Conservation (phyloP, 2,113 vertebrate species). For the Etheostoma spectabile region DNA sequence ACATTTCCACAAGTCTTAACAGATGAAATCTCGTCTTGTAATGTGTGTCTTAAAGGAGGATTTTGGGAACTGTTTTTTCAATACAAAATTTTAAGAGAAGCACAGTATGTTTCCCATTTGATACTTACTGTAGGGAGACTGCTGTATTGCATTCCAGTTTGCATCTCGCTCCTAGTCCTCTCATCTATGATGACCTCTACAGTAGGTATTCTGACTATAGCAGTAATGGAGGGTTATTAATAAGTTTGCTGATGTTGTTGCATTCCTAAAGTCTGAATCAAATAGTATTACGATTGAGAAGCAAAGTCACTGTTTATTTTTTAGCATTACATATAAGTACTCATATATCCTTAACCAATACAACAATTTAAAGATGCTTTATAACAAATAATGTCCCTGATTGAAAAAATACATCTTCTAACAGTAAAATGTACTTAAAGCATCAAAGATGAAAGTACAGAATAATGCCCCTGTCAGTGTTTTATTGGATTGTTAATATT, state of each 20-base stretch:
- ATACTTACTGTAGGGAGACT: not conserved
- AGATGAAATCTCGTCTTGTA: not conserved
- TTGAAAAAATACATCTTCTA: not conserved
- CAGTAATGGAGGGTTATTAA: slow-evolving; percentile 1
- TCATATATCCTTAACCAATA: not conserved
- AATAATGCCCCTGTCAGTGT: not conserved
- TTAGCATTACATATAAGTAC: not conserved
- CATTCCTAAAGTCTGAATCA: not conserved
- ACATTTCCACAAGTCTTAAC: not conserved
- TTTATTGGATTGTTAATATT: not conserved
- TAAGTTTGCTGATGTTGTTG: slow-evolving; percentile 3
- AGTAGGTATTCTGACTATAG: not conserved
- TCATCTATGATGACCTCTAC: slow-evolving; percentile 8
- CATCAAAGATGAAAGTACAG: not conserved
- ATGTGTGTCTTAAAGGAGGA: slow-evolving; percentile 3
- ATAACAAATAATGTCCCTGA: not conserved
- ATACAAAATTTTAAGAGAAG: not conserved
- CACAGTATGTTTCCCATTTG: slow-evolving; percentile 3
- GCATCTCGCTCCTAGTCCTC: not conserved
- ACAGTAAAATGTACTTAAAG: not conserved
- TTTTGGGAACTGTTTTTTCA: not conserved
- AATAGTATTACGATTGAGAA: not conserved
- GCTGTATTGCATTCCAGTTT: slow-evolving; percentile 15
- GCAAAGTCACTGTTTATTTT: not conserved
- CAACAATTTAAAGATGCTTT: not conserved